A percentile compares a stretch with the other conserved stretches of the same genome.
Conservation (phyloP, 1,140 invertebrate species). For the Diorhabda elongata region DNA sequence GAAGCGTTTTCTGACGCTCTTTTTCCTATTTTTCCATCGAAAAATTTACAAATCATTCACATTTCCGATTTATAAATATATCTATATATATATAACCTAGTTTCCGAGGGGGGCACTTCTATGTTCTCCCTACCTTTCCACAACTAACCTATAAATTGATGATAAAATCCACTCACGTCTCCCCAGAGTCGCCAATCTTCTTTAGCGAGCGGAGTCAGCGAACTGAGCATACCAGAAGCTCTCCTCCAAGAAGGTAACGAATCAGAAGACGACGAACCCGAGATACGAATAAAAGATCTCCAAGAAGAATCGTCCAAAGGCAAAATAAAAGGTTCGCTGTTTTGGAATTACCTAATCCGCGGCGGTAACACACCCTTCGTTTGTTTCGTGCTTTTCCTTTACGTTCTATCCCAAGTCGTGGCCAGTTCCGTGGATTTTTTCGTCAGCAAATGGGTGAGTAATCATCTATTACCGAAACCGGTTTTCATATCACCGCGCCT, state of each 20-base stretch:
- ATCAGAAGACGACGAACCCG: slow-evolving; percentile 25
- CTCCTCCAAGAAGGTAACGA: slow-evolving; percentile 35
- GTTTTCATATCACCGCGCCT: too few species aligned
- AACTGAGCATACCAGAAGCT: slow-evolving; percentile 40
- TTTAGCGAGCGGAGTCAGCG: slow-evolving; percentile 36
- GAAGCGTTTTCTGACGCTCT: too few species aligned
- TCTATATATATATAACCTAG: too few species aligned
- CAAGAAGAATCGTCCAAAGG: slow-evolving; percentile 46
- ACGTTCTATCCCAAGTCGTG: slow-evolving; percentile 63
- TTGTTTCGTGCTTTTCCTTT: slow-evolving; percentile 53
- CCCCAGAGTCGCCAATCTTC: slow-evolving; percentile 32
- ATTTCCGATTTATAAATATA: too few species aligned
- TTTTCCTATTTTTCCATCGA: too few species aligned
- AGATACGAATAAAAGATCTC: slow-evolving; percentile 37
- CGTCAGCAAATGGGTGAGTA: slow-evolving; percentile 67
- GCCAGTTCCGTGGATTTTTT: slow-evolving; percentile 76
- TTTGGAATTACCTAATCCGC: slow-evolving; percentile 60
- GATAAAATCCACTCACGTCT: slow-evolving; percentile 9
- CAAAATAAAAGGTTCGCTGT: slow-evolving; percentile 43
- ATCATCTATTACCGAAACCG: slow-evolving; percentile 15
- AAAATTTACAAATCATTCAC: too few species aligned
- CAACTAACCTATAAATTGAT: too few species aligned
- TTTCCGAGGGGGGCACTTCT: too few species aligned
- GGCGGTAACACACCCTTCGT: slow-evolving; percentile 61
- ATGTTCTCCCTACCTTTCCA: too few species aligned